Conservation (phyloP, 2,888 invertebrate species). For the Gortyna flavago region DNA sequence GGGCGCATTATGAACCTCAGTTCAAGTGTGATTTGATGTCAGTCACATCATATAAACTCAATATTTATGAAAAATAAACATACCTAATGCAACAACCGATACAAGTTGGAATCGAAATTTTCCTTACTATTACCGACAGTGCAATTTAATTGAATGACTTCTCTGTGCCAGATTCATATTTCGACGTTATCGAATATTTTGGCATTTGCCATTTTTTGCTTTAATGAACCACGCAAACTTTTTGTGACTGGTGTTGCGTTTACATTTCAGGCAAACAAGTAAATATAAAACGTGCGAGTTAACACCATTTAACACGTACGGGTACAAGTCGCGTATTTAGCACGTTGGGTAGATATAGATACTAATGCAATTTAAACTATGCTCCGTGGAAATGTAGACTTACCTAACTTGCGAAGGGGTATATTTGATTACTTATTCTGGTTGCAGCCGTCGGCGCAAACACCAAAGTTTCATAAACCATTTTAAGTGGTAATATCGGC, state of each 20-base stretch:
- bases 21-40: not conserved
- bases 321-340: conserved; percentile 10
- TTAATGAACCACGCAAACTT: conserved; percentile 3
- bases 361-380: conserved; percentile 41
- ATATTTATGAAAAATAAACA: not conserved
- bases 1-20: too few species aligned
- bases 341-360: conserved; percentile 12
- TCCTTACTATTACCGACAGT: conserved; percentile 16
- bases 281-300: conserved; percentile 27
- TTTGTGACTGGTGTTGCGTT: conserved; percentile 2
- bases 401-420: conserved; percentile 15
- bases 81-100: not conserved
- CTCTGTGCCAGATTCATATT: conserved; percentile 25
- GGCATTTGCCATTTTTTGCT: conserved; percentile 2
- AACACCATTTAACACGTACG: conserved; percentile 22
- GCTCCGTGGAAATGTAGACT: conserved; percentile 20
- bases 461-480: conserved; percentile 63
- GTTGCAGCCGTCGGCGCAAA: conserved; percentile 43
- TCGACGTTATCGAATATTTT: conserved; percentile 12
- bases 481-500: conserved; percentile 57
- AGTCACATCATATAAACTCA: not conserved
- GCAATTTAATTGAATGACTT: conserved; percentile 23
- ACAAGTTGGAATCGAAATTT: not conserved
- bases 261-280: conserved; percentile 8
- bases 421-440: conserved; percentile 55